phyloP scores from a whole-genome alignment of 2,113 vertebrate species.

The Apaloderma vittatum region DNA sequence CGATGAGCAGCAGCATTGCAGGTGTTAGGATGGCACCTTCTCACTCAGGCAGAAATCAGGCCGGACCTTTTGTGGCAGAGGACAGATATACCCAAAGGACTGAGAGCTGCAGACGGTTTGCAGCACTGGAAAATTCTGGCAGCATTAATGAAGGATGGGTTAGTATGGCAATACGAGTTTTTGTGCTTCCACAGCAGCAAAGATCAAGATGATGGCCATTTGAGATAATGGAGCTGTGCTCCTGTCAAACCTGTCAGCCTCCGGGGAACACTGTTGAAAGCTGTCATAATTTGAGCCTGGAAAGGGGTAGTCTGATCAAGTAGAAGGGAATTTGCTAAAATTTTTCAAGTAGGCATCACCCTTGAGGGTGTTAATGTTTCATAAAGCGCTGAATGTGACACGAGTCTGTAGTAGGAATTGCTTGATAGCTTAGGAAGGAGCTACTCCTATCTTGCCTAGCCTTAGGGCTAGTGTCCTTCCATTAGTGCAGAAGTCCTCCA shows the following conservation, averaged over 20 bases:
- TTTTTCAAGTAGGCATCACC: not conserved
- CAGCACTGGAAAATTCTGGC: not conserved
- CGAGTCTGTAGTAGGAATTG: not conserved
- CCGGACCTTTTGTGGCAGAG: not conserved
- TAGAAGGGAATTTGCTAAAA: not conserved
- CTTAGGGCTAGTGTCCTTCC: not conserved
- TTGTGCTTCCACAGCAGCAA: not conserved
- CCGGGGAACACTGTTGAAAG: not conserved
- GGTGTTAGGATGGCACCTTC: rapidly evolving
- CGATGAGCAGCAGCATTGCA: rapidly evolving
- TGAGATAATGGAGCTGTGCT: not conserved
- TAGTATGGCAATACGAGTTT: not conserved
- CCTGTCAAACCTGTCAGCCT: not conserved
- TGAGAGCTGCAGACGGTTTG: not conserved
- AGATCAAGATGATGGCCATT: not conserved
- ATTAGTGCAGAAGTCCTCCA: not conserved
- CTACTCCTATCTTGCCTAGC: not conserved
- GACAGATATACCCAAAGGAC: not conserved
- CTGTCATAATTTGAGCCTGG: not conserved
- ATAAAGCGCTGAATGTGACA: not conserved
- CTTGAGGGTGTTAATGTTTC: not conserved
- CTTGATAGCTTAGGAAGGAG: not conserved
- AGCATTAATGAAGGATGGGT: not conserved
- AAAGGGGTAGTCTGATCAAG: not conserved
- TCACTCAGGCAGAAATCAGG: not conserved